Conservation (phyloP, 2,888 invertebrate genomes). For the Drosophila flavopinicola region DNA sequence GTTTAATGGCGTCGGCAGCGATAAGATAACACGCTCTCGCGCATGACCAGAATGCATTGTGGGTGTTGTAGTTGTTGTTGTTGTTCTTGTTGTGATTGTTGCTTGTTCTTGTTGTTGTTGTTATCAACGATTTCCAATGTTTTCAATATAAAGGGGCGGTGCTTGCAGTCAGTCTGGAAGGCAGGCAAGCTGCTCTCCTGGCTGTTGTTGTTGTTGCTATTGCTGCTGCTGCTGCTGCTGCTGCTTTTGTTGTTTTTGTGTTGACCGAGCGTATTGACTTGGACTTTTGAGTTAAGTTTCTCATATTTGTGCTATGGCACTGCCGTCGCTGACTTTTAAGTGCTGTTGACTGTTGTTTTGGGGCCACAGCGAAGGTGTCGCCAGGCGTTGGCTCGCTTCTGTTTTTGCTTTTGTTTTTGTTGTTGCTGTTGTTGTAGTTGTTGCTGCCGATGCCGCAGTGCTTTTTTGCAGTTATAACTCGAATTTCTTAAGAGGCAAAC, state of each 20-base stretch:
- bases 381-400: slow-evolving; percentile 64
- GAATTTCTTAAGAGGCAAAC: slow-evolving; percentile 52
- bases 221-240: slow-evolving; percentile 34
- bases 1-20: slow-evolving; percentile 71
- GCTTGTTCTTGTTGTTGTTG: slow-evolving; percentile 38
- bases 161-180: slow-evolving; percentile 57
- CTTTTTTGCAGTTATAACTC: slow-evolving; percentile 52
- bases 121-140: slow-evolving; percentile 77
- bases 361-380: slow-evolving; percentile 82
- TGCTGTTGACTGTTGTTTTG: slow-evolving; percentile 82
- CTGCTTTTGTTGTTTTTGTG: slow-evolving; percentile 46
- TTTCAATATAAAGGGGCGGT: slow-evolving; percentile 77
- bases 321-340: slow-evolving; percentile 74
- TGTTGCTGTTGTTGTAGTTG: slow-evolving; percentile 14
- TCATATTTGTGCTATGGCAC: slow-evolving; percentile 74
- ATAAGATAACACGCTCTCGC: slow-evolving; percentile 67
- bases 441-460: slow-evolving; percentile 30
- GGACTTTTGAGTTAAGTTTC: slow-evolving; percentile 79
- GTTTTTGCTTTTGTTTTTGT: slow-evolving; percentile 31
- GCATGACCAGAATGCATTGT: slow-evolving; percentile 56
- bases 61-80: slow-evolving; percentile 36
- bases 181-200: slow-evolving; percentile 18
- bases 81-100: slow-evolving; percentile 22
- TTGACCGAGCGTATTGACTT: slow-evolving; percentile 79
- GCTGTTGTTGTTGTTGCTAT: slow-evolving; percentile 24